Base-by-base conservation (phyloP, 2,888 invertebrate species). In the Drosophila ochracea region DNA sequence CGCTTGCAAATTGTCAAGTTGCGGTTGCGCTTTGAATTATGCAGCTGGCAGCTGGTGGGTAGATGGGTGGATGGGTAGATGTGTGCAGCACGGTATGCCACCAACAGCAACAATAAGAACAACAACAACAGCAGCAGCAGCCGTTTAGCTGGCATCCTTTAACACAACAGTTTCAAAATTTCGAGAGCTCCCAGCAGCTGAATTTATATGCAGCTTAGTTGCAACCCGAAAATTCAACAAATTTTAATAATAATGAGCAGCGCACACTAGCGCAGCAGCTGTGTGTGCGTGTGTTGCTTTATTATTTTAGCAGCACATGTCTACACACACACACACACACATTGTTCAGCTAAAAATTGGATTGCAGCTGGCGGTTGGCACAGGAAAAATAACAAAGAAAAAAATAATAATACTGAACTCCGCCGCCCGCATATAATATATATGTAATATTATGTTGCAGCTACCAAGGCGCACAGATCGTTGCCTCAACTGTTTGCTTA, bases 191-290 rank as follows among this genome's bases (percentile, higher is more conserved):
- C 75, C 74, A 70, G 85, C 70, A 78, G 80, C 85, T 83, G 81
- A 86, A 90, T 90, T 86, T 86, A 90, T 90, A 86, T 90, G 89
- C 85, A 85, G 85, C 85, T 86, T 86, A 86, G 90, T 85, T 85
- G 83, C 85, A 88, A 83, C 85, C 90, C 85, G 88, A 85, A 85
- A 90, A 90, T 90, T 85, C 81, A 63, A 90, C 89, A 90, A 85
- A 90, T 85, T 85, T 85, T 85, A 85, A 90, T 90, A 86, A 86
- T 86, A 86, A 86, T 86, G 85, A 86, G 85, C 83, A 88, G 80
- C 71, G 54, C 83, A 65, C 54, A 57, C 61, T 35, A 39, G n/a
- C 52, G 9, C 28, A 49, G 47, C 4, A 35, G 54, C 28, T 53
- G 50, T 41, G 49, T 67, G 49, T 67, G 55, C 66, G 68, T 83